Evolutionary conservation across 2,797 vertebrate species (phyloP).

Genomic region (Trematomus bernacchii): DNA sequence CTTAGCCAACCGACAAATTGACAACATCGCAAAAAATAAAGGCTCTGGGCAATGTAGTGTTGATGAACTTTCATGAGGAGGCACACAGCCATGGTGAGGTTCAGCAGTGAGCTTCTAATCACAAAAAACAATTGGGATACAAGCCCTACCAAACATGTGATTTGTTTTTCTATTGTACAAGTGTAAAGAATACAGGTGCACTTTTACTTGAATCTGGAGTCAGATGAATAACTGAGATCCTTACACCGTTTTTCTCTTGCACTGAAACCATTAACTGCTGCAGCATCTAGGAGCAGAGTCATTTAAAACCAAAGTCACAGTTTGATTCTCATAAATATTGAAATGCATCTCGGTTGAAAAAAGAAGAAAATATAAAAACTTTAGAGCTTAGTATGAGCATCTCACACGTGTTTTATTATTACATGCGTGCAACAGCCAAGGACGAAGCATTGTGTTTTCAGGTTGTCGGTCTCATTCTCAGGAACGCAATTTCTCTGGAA

Average conservation of each 20-base stretch:
- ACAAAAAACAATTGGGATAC: background rate
- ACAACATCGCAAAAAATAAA: slow-evolving; percentile 53
- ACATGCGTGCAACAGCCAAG: no score
- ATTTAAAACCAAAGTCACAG: slow-evolving; percentile 53
- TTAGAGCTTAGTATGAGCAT: slow-evolving; percentile 1
- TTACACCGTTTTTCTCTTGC: background rate
- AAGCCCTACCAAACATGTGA: background rate
- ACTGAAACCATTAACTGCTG: slow-evolving; percentile 10
- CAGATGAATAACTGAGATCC: slow-evolving; percentile 13
- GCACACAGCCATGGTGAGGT: slow-evolving; percentile 38
- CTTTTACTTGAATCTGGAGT: background rate
- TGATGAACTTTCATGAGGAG: slow-evolving; percentile 60
- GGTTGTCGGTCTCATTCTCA: no score
- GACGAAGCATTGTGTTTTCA: no score
- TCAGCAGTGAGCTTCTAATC: slow-evolving; percentile 38
- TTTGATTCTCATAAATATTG: slow-evolving; percentile 45
- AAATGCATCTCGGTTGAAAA: slow-evolving; percentile 45
- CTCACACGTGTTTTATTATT: background rate
- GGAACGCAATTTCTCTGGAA: no score
- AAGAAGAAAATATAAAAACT: slow-evolving; percentile 36
- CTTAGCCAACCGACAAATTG: slow-evolving; percentile 65
- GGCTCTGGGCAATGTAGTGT: slow-evolving; percentile 41
- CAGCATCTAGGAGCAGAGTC: slow-evolving; percentile 20
- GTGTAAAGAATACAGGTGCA: background rate
- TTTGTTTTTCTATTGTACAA: background rate